phyloP scores from a whole-genome alignment of 2,888 invertebrate species.

The Dryococelus australis region DNA sequence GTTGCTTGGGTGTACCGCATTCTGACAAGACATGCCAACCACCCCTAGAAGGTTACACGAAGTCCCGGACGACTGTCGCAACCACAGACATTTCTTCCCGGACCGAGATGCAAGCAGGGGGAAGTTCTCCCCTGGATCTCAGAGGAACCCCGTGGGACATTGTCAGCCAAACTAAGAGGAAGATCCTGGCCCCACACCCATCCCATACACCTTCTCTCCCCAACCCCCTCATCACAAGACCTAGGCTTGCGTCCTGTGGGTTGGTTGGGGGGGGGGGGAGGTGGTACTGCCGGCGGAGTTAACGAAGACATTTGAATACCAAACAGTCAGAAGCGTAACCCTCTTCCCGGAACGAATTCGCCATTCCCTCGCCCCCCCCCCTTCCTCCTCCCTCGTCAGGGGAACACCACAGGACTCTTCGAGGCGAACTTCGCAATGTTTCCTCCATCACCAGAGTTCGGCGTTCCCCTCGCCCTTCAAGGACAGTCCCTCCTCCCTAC shows the following conservation, averaged over 20 bases:
- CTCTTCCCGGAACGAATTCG: not conserved
- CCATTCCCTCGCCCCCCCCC: not conserved
- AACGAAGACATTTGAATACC: slow-evolving; percentile 16
- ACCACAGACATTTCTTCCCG: no score
- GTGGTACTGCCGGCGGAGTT: not conserved
- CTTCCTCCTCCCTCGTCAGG: not conserved
- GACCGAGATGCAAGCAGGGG: not conserved
- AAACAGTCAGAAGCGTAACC: not conserved
- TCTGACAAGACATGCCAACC: no score
- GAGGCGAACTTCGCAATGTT: not conserved
- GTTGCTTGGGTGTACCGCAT: no score
- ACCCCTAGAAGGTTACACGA: no score
- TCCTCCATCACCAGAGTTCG: not conserved
- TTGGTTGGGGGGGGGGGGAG: not conserved
- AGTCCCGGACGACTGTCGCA: no score
- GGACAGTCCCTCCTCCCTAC: not conserved
- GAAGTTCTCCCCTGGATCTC: not conserved
- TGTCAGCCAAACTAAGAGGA: not conserved
- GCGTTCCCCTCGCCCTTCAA: not conserved
- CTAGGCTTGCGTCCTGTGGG: not conserved
- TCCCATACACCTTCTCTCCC: not conserved
- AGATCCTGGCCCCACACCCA: not conserved
- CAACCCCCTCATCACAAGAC: not conserved
- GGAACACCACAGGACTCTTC: not conserved
- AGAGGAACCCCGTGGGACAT: not conserved